These are phyloP conservation scores for Gymnoscopelus braueri DNA, from an alignment of 2,797 vertebrate species.

Conservation along the genomic window DNA sequence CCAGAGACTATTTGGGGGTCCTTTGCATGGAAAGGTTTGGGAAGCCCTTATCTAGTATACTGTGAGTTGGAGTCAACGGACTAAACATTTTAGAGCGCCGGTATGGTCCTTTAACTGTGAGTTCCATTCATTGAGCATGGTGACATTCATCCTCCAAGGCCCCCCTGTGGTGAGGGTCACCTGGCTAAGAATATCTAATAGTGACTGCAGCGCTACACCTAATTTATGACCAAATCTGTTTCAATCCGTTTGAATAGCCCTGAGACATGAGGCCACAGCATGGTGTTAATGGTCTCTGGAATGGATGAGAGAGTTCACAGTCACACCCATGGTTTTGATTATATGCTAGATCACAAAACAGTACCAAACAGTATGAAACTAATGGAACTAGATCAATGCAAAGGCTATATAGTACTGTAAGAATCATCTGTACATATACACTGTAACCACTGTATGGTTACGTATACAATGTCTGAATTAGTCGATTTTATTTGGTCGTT, in stretches of 20 bases:
- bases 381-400: slow-evolving; percentile 25
- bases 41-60: too few relatives aligned
- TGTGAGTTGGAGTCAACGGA: too few relatives aligned
- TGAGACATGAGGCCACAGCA: slow-evolving; percentile 22
- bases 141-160: slow-evolving; percentile 13
- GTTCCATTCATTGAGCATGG: neutral
- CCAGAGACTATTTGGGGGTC: too few relatives aligned
- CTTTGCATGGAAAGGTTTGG: too few relatives aligned
- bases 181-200: slow-evolving; percentile 18
- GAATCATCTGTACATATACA: too few relatives aligned
- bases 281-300: slow-evolving; percentile 45
- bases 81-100: too few relatives aligned
- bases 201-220: neutral
- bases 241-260: slow-evolving; percentile 25
- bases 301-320: slow-evolving; percentile 30
- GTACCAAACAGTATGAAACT: neutral
- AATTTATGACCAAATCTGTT: slow-evolving; percentile 44
- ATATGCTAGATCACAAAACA: neutral
- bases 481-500: slow-evolving; percentile 36
- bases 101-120: too few relatives aligned
- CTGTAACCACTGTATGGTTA: neutral
- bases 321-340: slow-evolving; percentile 2
- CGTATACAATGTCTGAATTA: slow-evolving; percentile 6
- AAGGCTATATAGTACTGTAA: neutral
- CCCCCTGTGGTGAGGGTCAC: slow-evolving; percentile 2